Base-by-base conservation (phyloP, 2,113 vertebrate species). In the Melanerpes formicivorus region DNA sequence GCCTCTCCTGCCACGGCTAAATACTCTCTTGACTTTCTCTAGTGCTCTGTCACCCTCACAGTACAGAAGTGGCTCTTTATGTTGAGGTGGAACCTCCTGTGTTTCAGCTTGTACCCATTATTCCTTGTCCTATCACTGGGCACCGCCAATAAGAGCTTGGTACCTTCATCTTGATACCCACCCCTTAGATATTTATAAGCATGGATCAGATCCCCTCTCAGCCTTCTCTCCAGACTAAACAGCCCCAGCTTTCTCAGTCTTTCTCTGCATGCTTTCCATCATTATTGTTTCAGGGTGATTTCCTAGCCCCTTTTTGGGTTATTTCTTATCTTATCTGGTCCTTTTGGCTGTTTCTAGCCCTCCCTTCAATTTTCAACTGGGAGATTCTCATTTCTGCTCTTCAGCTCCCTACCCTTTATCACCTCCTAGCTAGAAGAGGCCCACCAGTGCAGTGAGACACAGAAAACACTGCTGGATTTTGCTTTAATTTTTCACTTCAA, bases 1-100 rank as follows among this genome's bases (percentile, higher is more conserved):
- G 89, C 91, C 80, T 92, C 60, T 86, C 58, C 71, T n/a, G 3
- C 74, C 81, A 80, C 70, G 72, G 37, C 73, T 90, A 84, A 95
- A 67, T 14, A 85, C 44, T 83, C 74, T 55, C 82, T 23, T 80
- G 79, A 85, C 79, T 83, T 52, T 52, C 50, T 52, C 50, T 22
- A 52, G 50, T 23, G 50, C 22, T 52, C 50, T 52, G 50, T 52
- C 22, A 52, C 50, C 50, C 50, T 52, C 50, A 52, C 50, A 52
- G 22, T 25, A 52, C 22, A 52, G 50, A 52, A 52, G 50, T 23
- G 12, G 22, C 22, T 52, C 50, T 23, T 52, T 12, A 52, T 23
- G 50, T 52, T 23, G 22, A 52, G 50, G 22, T 52, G 50, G 50
- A 52, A 52, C 11, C 50, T 52, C 50, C 22, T 52, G 50, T 25